A percentile compares a stretch with the other conserved stretches of the same genome.
These are phyloP conservation scores for Zaprionus camerounensis DNA, from an alignment of 1,140 invertebrate genomes.

Conservation along the genomic window DNA sequence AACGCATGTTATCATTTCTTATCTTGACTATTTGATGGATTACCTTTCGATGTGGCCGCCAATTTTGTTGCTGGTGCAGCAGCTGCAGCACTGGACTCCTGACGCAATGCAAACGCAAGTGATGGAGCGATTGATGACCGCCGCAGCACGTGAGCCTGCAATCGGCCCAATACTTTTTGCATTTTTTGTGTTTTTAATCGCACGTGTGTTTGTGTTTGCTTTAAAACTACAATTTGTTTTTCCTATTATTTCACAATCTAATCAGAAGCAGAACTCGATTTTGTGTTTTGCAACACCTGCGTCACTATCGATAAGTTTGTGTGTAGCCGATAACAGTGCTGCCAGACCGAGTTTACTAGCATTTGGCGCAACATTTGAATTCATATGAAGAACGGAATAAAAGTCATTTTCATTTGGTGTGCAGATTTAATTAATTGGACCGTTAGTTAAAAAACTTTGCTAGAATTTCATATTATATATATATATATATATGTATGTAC, in stretches of 20 bases:
- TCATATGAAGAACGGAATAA: background rate
- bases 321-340: conserved; percentile 1
- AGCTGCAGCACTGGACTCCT: conserved; percentile 27
- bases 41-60: conserved; percentile 72
- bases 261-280: conserved; percentile 23
- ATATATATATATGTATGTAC: conserved; percentile 43
- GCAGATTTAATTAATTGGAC: conserved; percentile 65
- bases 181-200: conserved; percentile 45
- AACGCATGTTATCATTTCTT: background rate
- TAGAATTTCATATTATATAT: conserved; percentile 60
- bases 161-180: conserved; percentile 63
- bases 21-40: background rate
- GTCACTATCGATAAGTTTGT: conserved; percentile 4
- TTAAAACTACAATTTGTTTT: conserved; percentile 46
- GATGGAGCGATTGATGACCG: background rate
- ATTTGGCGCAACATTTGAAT: conserved; percentile 18
- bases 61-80: conserved; percentile 37
- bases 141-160: conserved; percentile 61
- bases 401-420: conserved; percentile 23
- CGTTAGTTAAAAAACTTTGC: conserved; percentile 54
- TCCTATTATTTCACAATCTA: conserved; percentile 70
- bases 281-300: conserved; percentile 21
- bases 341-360: conserved; percentile 3
- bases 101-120: conserved; percentile 26
- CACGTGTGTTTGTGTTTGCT: conserved; percentile 34